Conservation (phyloP, 2,888 invertebrate genomes). For the Oscheius sp. region DNA sequence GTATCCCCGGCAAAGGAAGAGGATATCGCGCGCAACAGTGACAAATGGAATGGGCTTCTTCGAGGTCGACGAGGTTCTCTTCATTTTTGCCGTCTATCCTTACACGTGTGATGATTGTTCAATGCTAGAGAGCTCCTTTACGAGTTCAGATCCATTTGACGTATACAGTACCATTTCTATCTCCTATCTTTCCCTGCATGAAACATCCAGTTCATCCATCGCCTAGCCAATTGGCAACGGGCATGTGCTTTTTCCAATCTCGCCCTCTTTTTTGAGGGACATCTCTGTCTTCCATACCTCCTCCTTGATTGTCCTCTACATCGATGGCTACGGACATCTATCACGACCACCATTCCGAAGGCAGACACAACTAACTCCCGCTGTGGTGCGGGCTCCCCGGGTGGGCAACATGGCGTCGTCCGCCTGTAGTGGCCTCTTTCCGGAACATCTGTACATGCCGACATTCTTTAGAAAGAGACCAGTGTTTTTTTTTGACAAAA, state of each 20-base stretch:
- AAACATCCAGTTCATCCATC: not conserved
- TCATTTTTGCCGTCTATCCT: no score
- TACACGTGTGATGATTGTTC: not conserved
- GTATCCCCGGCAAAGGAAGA: not conserved
- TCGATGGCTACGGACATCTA: slow-evolving; percentile 35
- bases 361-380: slow-evolving; percentile 1
- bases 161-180: not conserved
- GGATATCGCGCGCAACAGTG: not conserved
- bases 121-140: not conserved
- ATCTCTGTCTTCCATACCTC: not conserved
- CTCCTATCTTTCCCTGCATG: not conserved
- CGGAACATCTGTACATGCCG: not conserved
- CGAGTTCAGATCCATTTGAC: not conserved
- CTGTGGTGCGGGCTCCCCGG: slow-evolving; percentile 29
- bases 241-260: not conserved
- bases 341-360: slow-evolving; percentile 27
- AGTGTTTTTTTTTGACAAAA: not conserved
- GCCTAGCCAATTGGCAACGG: not conserved
- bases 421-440: not conserved
- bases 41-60: no score
- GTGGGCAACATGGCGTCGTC: not conserved
- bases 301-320: slow-evolving; percentile 22
- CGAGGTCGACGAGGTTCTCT: no score
- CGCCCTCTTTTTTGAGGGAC: not conserved
- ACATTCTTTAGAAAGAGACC: no score